Base-by-base conservation (phyloP, 2,888 invertebrate species). In the Epistrophe eligans region DNA sequence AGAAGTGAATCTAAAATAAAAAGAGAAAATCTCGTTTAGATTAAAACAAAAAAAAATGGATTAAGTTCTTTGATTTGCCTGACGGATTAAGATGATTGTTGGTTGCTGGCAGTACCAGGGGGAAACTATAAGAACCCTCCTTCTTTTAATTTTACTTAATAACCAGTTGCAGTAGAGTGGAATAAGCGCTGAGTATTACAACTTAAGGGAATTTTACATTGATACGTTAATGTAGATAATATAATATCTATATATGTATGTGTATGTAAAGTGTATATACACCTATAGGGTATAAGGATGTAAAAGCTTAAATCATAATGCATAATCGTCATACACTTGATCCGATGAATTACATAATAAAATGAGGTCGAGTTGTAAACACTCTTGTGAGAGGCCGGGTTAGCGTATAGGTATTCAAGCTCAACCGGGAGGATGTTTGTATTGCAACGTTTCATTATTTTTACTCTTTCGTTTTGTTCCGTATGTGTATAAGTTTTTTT, bases 61-160 rank as follows among this genome's bases (percentile, higher is more conserved):
- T 82, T 82, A 82, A 83, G 77, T 77, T 77, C 71, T 77, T 77
- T 83, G 82, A 83, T 83, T 83, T 83, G 82, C 72, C 72, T 67
- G 77, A 52, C 82, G 67, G 77, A 77, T 73, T 82, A 79, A 84
- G 70, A 77, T 77, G 76, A 58, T 76, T 80, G 64, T 55, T 71
- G 28, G 76, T 17, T 32, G 66, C 28, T 17, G 35, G 9, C 28
- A n/a, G 15, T n/a, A 24, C 24, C 7, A 55, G 9, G 66, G 66
- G 11, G 11, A 28, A 48, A 11, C 19, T 13, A 24, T 24, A 40
- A 70, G 40, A 24, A 40, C 35, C 66, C 66, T 66, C 13, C 50
- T 66, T 66, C 19, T 66, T 66, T 66, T 40, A 70, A 70, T 52
- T 70, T 73, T 50, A 79, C 67, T 66, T 74, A 70, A 83, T 79